Evolutionary conservation across 2,797 vertebrate genomes (phyloP).

Genomic region (Propithecus deckenii): DNA sequence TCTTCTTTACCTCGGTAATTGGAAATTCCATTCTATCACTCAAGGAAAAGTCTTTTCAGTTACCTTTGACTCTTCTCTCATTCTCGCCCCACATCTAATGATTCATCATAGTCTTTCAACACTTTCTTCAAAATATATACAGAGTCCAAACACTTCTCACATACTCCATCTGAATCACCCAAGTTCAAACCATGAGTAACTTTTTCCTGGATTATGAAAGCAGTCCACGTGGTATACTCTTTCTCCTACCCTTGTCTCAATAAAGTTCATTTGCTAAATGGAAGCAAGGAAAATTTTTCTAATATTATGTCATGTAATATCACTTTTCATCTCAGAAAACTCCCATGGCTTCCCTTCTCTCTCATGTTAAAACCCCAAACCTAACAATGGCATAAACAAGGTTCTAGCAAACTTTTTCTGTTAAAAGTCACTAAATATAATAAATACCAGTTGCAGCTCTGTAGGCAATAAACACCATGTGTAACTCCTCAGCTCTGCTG

Average conservation of each 20-base stretch:
- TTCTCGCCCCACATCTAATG: background rate
- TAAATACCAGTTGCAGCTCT: background rate
- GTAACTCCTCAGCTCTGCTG: too few species aligned
- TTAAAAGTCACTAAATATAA: background rate
- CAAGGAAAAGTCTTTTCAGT: background rate
- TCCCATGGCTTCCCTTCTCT: background rate
- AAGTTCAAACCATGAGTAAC: background rate
- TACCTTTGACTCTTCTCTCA: background rate
- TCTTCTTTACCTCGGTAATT: background rate
- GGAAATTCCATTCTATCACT: background rate
- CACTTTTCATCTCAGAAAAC: background rate
- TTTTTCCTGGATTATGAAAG: background rate
- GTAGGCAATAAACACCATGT: fast-evolving
- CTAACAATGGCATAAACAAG: background rate
- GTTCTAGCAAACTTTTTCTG: background rate
- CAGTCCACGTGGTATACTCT: fast-evolving
- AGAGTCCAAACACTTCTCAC: background rate
- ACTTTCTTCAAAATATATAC: background rate
- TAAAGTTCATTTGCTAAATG: background rate
- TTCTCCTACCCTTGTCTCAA: background rate
- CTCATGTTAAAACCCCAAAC: background rate
- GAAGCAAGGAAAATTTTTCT: background rate
- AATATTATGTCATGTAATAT: background rate
- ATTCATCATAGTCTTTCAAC: background rate
- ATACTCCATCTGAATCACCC: background rate